Conservation (phyloP, 1,140 invertebrate genomes). For the Drosophila lacertosa region DNA sequence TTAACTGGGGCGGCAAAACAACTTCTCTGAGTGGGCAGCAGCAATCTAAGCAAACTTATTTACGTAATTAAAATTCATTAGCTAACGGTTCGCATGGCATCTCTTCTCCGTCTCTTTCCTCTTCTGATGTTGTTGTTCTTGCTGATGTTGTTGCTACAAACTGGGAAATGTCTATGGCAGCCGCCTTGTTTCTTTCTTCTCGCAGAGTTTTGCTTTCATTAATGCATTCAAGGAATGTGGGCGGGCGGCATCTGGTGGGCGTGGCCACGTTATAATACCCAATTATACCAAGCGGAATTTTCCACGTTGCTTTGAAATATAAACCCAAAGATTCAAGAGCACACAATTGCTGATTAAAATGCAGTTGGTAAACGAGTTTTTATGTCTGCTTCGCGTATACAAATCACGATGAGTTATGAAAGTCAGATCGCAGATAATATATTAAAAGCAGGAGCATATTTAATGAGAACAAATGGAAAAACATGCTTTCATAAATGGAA, state of each 20-base stretch:
- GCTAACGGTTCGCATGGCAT: slow-evolving; percentile 29
- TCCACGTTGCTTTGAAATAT: slow-evolving; percentile 3
- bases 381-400: background rate
- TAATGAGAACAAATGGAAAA: background rate
- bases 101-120: background rate
- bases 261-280: background rate
- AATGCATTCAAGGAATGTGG: slow-evolving; percentile 28
- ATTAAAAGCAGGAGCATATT: no score
- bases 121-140: background rate
- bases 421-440: background rate
- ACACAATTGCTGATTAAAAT: slow-evolving; percentile 1
- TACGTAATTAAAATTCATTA: slow-evolving; percentile 74
- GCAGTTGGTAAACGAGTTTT: slow-evolving; percentile 1
- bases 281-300: slow-evolving; percentile 11
- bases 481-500: no score
- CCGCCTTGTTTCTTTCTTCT: background rate
- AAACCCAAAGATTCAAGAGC: background rate
- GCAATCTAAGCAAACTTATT: slow-evolving; percentile 54
- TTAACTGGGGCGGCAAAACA: slow-evolving; percentile 9
- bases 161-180: slow-evolving; percentile 18
- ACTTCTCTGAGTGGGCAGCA: slow-evolving; percentile 4
- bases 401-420: background rate
- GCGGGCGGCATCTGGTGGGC: background rate
- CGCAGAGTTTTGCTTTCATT: slow-evolving; percentile 14
- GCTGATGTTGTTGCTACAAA: slow-evolving; percentile 4